These are phyloP conservation scores for Bujurquina vittata DNA, from an alignment of 2,113 vertebrate species.

Conservation along the genomic window DNA sequence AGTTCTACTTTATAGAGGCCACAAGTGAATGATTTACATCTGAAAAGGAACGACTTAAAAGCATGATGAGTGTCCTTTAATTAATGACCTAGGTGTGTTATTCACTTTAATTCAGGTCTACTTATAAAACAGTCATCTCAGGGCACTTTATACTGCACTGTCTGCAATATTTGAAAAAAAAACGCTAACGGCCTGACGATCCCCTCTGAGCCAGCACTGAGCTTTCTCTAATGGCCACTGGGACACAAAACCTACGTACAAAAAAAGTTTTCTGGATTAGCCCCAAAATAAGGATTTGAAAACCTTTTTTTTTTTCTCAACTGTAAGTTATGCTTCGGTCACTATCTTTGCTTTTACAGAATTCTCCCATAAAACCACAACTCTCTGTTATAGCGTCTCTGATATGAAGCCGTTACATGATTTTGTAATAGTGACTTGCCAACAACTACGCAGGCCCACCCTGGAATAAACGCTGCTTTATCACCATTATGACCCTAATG, in stretches of 20 bases:
- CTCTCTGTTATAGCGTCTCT: neutral
- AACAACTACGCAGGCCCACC: neutral
- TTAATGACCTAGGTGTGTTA: neutral
- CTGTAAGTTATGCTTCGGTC: neutral
- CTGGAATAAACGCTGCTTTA: neutral
- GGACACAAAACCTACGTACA: neutral
- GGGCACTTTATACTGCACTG: neutral
- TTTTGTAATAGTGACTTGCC: neutral
- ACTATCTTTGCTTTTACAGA: neutral
- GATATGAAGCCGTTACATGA: neutral
- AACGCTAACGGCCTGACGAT: neutral
- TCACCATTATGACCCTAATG: neutral
- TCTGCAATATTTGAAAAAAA: neutral
- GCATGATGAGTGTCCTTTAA: neutral
- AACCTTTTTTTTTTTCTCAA: neutral
- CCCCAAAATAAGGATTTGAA: neutral
- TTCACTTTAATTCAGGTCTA: neutral
- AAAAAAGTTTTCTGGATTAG: neutral
- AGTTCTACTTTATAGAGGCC: no score
- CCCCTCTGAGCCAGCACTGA: neutral
- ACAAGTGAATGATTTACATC: no score
- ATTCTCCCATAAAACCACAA: neutral
- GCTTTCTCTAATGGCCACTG: neutral
- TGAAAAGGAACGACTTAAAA: no score
- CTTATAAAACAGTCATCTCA: neutral